These are phyloP conservation scores for Papilio machaon DNA, from an alignment of 1,140 invertebrate genomes.

Conservation along the genomic window DNA sequence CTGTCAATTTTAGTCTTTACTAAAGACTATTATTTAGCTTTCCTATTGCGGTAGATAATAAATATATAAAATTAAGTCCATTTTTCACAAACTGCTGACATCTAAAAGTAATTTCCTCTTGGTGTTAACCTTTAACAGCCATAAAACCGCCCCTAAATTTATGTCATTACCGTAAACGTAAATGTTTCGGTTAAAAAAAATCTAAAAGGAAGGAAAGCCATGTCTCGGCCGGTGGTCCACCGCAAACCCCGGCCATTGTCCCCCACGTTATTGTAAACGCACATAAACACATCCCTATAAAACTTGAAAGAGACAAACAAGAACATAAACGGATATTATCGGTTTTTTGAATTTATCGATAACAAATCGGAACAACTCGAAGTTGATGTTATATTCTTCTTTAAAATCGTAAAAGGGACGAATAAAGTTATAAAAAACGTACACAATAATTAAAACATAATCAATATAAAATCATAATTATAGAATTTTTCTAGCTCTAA, in stretches of 20 bases:
- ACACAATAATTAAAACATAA: background rate
- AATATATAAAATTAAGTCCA: background rate
- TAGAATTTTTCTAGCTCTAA: too few species aligned
- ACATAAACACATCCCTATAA: constrained; percentile 49
- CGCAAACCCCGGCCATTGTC: constrained; percentile 67
- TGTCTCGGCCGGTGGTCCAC: constrained; percentile 68
- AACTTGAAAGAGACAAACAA: constrained; percentile 8
- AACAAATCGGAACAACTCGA: background rate
- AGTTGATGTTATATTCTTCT: background rate
- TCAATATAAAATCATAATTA: too few species aligned
- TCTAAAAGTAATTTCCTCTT: background rate
- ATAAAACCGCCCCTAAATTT: constrained; percentile 37
- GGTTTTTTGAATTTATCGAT: background rate
- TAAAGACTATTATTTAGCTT: background rate
- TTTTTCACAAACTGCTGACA: constrained; percentile 25
- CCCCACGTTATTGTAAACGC: constrained; percentile 67
- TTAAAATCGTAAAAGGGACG: background rate
- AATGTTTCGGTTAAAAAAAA: constrained; percentile 45
- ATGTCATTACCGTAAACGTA: constrained; percentile 52
- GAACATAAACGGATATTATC: background rate
- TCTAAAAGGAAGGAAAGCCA: constrained; percentile 45
- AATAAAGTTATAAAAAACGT: background rate
- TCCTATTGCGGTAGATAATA: background rate
- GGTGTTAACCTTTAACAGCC: background rate
- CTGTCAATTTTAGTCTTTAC: background rate